Percentiles rank a stretch among this genome's conserved stretches.
Conservation (phyloP, 2,113 vertebrate genomes). For the Cebidichthys violaceus region DNA sequence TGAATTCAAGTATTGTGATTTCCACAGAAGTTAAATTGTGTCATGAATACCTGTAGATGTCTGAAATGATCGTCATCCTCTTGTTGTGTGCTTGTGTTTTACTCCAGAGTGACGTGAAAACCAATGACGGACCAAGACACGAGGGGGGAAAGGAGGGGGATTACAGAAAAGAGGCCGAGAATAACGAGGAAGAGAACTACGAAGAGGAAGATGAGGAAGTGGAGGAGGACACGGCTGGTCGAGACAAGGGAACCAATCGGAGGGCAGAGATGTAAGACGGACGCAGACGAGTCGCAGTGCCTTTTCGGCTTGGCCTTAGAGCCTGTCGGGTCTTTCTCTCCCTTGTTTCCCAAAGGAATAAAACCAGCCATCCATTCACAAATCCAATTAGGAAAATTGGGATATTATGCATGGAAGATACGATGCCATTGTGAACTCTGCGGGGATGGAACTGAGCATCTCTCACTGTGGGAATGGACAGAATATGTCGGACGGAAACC, state of each 20-base stretch:
- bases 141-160: constrained; percentile 80
- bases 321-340: constrained; percentile 29
- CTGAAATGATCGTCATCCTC: not conserved
- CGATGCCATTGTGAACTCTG: constrained; percentile 47
- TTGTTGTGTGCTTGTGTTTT: constrained; percentile 15
- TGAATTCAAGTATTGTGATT: too few relatives aligned
- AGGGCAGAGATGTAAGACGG: constrained; percentile 92
- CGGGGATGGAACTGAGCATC: constrained; percentile 53
- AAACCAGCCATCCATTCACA: constrained; percentile 49
- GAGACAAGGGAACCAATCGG: constrained; percentile 80
- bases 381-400: constrained; percentile 36
- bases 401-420: constrained; percentile 32
- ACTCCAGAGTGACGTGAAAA: constrained; percentile 74
- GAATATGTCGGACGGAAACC: constrained; percentile 32
- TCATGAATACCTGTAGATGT: not conserved
- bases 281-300: constrained; percentile 35
- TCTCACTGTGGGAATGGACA: constrained; percentile 60
- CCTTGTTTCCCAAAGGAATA: constrained; percentile 47
- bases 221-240: constrained; percentile 83
- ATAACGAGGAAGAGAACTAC: constrained; percentile 88
- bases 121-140: constrained; percentile 75
- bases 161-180: constrained; percentile 67
- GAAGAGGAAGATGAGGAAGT: constrained; percentile 92
- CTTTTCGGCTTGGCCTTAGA: constrained; percentile 19
- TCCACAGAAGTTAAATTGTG: not conserved